These are phyloP conservation scores for Drosophila vallismaia DNA, from an alignment of 2,888 invertebrate genomes.

Conservation along the genomic window DNA sequence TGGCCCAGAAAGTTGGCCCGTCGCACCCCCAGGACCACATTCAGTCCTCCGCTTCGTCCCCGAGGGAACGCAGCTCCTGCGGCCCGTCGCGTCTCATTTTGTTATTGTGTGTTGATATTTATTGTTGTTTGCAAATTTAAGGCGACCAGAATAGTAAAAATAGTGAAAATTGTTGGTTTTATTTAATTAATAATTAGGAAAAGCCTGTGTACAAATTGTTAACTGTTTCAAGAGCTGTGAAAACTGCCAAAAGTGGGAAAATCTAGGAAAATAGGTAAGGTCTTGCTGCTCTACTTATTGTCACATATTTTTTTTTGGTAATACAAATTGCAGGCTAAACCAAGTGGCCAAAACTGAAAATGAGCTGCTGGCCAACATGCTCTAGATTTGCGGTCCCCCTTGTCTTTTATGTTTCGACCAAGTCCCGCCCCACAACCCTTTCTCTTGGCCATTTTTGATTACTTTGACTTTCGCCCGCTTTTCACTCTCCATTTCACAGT, in stretches of 20 bases:
- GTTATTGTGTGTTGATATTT: slow-evolving; percentile 5
- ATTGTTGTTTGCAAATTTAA: neutral
- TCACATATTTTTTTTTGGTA: neutral
- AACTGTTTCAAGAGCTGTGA: neutral
- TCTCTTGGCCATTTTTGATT: slow-evolving; percentile 44
- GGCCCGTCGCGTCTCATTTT: neutral
- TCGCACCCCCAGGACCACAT: neutral
- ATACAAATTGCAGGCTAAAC: neutral
- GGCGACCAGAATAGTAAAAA: neutral
- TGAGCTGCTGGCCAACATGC: slow-evolving; percentile 43
- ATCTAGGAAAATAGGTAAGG: slow-evolving; percentile 1
- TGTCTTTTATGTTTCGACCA: slow-evolving; percentile 10
- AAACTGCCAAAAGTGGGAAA: neutral
- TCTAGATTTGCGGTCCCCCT: slow-evolving; percentile 56
- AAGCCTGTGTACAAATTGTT: neutral
- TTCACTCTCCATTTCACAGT: slow-evolving; percentile 41
- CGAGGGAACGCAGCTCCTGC: slow-evolving; percentile 4
- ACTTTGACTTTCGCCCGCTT: slow-evolving; percentile 58
- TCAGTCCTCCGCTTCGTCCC: slow-evolving; percentile 3
- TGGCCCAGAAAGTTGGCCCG: slow-evolving; percentile 35
- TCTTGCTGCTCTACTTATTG: slow-evolving; percentile 21
- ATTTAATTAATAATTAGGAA: too few relatives aligned
- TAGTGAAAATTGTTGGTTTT: neutral
- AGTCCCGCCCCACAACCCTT: slow-evolving; percentile 2
- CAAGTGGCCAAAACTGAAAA: slow-evolving; percentile 13